Percentiles rank a stretch among this genome's conserved stretches.
Conservation (phyloP, 2,113 vertebrate genomes). For the Tachysurus fulvidraco region DNA sequence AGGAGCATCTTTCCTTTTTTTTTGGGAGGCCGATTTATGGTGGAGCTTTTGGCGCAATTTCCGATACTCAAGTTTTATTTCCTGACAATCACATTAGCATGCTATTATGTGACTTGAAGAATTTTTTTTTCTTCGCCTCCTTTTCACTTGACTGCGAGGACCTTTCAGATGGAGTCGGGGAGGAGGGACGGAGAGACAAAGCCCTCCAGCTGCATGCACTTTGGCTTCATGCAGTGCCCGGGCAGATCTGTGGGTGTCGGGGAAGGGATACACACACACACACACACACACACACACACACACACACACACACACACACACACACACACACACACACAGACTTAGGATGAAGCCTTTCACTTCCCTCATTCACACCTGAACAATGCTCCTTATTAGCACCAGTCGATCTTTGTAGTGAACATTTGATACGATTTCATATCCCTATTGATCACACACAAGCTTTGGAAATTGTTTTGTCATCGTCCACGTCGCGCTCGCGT, state of each 20-base stretch:
- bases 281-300: conserved; percentile 17
- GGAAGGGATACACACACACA: conserved; percentile 2
- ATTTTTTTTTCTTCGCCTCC: conserved; percentile 58
- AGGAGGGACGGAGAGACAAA: conserved; percentile 66
- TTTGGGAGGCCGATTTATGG: conserved; percentile 65
- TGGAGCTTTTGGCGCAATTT: conserved; percentile 74
- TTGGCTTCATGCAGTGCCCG: conserved; percentile 54
- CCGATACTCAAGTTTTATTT: conserved; percentile 74
- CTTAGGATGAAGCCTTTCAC: conserved; percentile 36
- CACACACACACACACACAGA: conserved; percentile 1
- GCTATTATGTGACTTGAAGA: conserved; percentile 67
- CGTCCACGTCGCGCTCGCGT: not conserved
- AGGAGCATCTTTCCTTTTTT: conserved; percentile 66
- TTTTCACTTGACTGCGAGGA: conserved; percentile 65
- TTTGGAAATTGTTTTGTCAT: conserved; percentile 58
- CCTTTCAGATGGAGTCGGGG: conserved; percentile 60
- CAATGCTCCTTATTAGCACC: conserved; percentile 57
- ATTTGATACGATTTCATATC: conserved; percentile 53
- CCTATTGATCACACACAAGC: conserved; percentile 56
- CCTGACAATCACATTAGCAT: conserved; percentile 77
- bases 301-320: conserved; percentile 15
- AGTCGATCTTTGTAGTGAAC: conserved; percentile 30
- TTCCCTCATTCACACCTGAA: conserved; percentile 45
- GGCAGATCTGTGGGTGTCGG: conserved; percentile 37
- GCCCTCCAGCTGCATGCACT: conserved; percentile 78